phyloP scores from a whole-genome alignment of 2,888 invertebrate species.

The Heteromurus nitidus region DNA sequence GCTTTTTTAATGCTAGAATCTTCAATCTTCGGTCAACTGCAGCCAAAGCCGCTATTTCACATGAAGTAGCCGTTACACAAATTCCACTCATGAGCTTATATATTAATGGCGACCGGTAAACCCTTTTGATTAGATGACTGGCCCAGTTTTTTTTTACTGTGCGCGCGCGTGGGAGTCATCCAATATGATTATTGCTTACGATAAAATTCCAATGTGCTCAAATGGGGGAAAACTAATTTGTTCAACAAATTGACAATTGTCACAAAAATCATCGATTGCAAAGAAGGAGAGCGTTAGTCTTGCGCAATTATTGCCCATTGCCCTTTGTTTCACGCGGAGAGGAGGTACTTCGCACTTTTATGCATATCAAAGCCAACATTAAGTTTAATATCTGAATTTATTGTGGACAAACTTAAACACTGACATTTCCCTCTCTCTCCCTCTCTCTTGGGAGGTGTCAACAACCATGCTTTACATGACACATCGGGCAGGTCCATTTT shows the following conservation, averaged over 20 bases:
- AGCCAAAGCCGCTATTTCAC: too few species aligned
- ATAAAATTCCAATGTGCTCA: not conserved
- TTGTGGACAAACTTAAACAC: not conserved
- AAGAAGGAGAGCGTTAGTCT: too few species aligned
- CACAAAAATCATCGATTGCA: slow-evolving; percentile 7
- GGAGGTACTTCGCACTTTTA: not conserved
- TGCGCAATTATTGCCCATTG: too few species aligned
- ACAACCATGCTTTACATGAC: slow-evolving; percentile 30
- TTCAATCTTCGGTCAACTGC: too few species aligned
- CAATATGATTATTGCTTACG: not conserved
- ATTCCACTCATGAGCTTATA: not conserved
- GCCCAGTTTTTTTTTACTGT: slow-evolving; percentile 31
- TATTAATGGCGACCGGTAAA: not conserved
- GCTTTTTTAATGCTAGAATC: too few species aligned
- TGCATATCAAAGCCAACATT: not conserved
- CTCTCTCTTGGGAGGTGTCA: slow-evolving; percentile 40
- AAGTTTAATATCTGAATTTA: not conserved
- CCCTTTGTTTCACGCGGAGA: slow-evolving; percentile 29
- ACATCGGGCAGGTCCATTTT: slow-evolving; percentile 48
- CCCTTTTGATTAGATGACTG: slow-evolving; percentile 8
- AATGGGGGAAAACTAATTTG: not conserved
- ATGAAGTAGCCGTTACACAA: too few species aligned
- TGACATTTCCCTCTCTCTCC: slow-evolving; percentile 24
- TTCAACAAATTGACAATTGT: slow-evolving; percentile 22
- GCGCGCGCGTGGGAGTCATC: slow-evolving; percentile 31